phyloP scores from a whole-genome alignment of 1,140 invertebrate genomes.

The Bombyx mandarina region DNA sequence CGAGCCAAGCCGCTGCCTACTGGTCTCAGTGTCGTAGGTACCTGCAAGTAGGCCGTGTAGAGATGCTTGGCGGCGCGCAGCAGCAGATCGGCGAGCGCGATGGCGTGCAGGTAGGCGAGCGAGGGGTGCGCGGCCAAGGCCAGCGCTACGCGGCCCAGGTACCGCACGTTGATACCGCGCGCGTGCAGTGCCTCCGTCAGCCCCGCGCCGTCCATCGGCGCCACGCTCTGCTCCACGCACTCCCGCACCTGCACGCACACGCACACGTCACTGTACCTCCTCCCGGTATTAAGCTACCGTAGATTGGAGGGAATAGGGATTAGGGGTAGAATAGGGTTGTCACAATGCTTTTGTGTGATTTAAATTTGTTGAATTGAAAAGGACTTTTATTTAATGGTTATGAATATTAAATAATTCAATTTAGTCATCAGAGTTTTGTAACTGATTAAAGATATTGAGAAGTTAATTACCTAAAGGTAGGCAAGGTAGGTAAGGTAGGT shows the following conservation, averaged over 20 bases:
- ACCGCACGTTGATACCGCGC: conserved; percentile 96
- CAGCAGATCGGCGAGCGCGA: conserved; percentile 90
- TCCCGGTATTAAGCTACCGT: too few species aligned
- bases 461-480: too few species aligned
- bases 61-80: conserved; percentile 92
- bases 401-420: too few species aligned
- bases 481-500: too few species aligned
- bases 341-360: too few species aligned
- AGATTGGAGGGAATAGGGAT: too few species aligned
- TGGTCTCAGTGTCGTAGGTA: conserved; percentile 25
- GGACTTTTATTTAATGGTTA: too few species aligned
- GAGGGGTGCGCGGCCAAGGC: conserved; percentile 84
- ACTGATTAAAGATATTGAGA: too few species aligned
- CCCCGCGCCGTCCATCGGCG: conserved; percentile 95
- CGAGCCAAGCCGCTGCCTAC: too few species aligned
- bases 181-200: conserved; percentile 94
- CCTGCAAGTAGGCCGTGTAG: conserved; percentile 93
- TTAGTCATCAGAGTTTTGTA: too few species aligned
- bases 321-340: too few species aligned
- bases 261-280: neutral
- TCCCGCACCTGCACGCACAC: conserved; percentile 81
- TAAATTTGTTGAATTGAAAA: too few species aligned
- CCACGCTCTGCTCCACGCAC: conserved; percentile 91
- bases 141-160: conserved; percentile 90
- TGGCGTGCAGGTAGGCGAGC: conserved; percentile 89